These are phyloP conservation scores for Odontomyia ornata DNA, from an alignment of 2,888 invertebrate genomes.

Conservation along the genomic window DNA sequence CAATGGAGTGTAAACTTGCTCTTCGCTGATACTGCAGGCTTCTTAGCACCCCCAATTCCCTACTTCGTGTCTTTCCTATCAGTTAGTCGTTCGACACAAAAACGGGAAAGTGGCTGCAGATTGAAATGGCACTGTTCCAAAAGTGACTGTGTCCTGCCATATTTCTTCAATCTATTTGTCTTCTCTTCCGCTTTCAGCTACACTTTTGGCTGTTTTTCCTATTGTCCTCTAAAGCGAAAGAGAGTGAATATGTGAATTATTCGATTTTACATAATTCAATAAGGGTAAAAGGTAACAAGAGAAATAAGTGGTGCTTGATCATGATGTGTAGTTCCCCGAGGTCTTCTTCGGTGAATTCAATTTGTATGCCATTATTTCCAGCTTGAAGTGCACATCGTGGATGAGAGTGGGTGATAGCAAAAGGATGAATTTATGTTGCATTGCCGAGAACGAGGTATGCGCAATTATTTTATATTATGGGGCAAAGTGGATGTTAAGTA, in stretches of 20 bases:
- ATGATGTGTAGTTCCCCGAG: constrained; percentile 39
- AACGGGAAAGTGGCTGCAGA: constrained; percentile 34
- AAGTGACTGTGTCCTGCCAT: constrained; percentile 28
- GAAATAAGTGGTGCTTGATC: constrained; percentile 41
- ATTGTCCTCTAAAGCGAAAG: constrained; percentile 36
- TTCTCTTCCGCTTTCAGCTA: constrained; percentile 29
- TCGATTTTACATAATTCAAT: constrained; percentile 42
- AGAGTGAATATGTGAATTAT: constrained; percentile 40
- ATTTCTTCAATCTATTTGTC: constrained; percentile 38
- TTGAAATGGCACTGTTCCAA: constrained; percentile 39
- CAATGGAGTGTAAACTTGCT: constrained; percentile 11
- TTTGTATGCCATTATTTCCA: constrained; percentile 29
- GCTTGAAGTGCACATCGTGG: not conserved
- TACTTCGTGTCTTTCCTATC: not conserved
- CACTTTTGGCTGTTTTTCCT: constrained; percentile 22
- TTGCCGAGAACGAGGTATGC: constrained; percentile 26
- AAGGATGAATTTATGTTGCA: constrained; percentile 23
- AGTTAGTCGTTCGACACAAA: constrained; percentile 5
- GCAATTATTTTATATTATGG: constrained; percentile 36
- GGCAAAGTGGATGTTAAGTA: constrained; percentile 32
- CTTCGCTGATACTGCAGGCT: not conserved
- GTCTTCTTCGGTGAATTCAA: constrained; percentile 33
- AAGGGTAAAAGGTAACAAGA: constrained; percentile 39
- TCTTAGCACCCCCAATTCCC: not conserved
- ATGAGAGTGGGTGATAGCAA: not conserved